These are phyloP conservation scores for Tetranychus truncatus DNA, from an alignment of 2,888 invertebrate genomes.

Conservation along the genomic window DNA sequence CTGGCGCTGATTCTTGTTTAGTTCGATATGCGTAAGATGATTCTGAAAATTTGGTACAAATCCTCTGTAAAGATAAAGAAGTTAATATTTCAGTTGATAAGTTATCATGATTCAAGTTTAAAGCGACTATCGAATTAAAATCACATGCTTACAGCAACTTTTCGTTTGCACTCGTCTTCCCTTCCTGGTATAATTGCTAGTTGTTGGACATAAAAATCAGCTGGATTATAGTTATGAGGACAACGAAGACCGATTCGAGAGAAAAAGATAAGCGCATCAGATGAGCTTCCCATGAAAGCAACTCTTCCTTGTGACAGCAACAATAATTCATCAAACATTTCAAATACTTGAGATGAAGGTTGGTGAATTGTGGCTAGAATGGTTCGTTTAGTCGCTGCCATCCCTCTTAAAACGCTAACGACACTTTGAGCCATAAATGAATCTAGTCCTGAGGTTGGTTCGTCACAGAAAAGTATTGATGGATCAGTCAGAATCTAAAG, in stretches of 20 bases:
- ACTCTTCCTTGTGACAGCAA: slow-evolving; percentile 39
- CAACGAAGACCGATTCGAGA: slow-evolving; percentile 31
- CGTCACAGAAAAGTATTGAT: slow-evolving; percentile 84
- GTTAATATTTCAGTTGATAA: background rate
- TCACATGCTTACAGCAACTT: slow-evolving; percentile 36
- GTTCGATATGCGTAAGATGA: background rate
- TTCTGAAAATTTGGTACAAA: background rate
- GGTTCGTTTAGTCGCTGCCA: slow-evolving; percentile 36
- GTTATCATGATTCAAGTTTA: background rate
- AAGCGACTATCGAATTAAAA: background rate
- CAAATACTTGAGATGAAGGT: slow-evolving; percentile 38
- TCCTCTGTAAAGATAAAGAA: background rate
- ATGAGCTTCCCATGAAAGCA: slow-evolving; percentile 38
- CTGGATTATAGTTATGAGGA: slow-evolving; percentile 37
- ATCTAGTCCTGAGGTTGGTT: slow-evolving; percentile 88
- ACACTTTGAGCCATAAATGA: slow-evolving; percentile 92
- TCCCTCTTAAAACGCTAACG: slow-evolving; percentile 44
- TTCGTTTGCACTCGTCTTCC: slow-evolving; percentile 57
- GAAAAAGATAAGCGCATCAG: slow-evolving; percentile 34
- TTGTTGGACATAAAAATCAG: slow-evolving; percentile 38
- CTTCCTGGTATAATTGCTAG: slow-evolving; percentile 47
- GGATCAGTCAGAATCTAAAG: slow-evolving; percentile 72
- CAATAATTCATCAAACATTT: slow-evolving; percentile 37
- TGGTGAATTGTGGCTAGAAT: slow-evolving; percentile 42
- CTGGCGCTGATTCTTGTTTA: background rate